Conservation (phyloP, 2,113 vertebrate genomes). For the Machaerirhynchus nigripectus region DNA sequence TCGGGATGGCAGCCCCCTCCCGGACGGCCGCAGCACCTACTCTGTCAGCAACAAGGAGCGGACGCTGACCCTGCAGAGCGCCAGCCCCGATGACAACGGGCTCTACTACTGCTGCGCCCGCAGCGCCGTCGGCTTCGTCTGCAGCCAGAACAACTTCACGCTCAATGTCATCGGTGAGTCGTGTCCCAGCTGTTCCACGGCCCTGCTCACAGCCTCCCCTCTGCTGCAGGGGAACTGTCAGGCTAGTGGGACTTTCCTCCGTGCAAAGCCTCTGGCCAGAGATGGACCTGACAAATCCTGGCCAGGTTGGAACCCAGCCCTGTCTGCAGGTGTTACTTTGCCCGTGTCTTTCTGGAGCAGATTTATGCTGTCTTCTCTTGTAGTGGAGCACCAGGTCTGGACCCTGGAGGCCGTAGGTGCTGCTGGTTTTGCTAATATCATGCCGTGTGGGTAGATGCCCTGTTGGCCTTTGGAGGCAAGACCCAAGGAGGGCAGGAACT, state of each 20-base stretch:
- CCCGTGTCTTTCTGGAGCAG: background rate
- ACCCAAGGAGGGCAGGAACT: background rate
- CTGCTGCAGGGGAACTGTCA: background rate
- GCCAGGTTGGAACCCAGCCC: background rate
- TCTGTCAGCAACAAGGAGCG: constrained; percentile 89
- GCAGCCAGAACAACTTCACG: constrained; percentile 89
- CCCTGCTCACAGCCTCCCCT: background rate
- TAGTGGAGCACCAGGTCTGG: background rate
- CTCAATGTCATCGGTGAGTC: constrained; percentile 87
- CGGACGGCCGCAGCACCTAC: constrained; percentile 74
- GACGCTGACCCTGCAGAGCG: constrained; percentile 81
- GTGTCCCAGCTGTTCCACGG: background rate
- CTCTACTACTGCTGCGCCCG: constrained; percentile 91
- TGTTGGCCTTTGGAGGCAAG: background rate
- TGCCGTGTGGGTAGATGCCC: background rate
- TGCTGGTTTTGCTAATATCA: background rate
- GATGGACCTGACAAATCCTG: background rate
- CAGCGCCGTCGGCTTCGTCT: constrained; percentile 83
- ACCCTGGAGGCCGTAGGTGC: background rate
- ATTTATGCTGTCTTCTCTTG: background rate
- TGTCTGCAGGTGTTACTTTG: background rate
- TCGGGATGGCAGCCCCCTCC: constrained; percentile 77
- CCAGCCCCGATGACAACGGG: constrained; percentile 84
- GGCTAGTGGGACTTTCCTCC: background rate
- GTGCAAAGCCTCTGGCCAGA: background rate